phyloP scores from a whole-genome alignment of 2,113 vertebrate species.

The Leptobrachium ailaonicum region DNA sequence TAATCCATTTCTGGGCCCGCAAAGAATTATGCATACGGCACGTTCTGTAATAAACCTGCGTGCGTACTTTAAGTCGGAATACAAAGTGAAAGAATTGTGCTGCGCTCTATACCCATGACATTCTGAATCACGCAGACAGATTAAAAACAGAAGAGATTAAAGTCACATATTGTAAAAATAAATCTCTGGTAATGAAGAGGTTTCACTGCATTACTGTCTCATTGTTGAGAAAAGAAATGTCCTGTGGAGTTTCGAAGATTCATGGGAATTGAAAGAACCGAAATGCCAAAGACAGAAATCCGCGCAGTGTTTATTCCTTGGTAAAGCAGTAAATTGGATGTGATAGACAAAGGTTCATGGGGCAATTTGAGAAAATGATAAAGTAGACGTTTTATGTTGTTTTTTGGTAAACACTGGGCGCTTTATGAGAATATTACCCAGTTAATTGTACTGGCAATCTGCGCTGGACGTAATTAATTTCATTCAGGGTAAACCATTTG shows the following conservation, averaged over 20 bases:
- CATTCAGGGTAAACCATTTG: background rate
- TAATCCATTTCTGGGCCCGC: background rate
- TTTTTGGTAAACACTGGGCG: too few relatives aligned
- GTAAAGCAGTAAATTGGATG: constrained; percentile 27
- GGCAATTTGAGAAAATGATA: constrained; percentile 1
- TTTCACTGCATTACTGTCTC: constrained; percentile 38
- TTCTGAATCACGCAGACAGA: constrained; percentile 43
- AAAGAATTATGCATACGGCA: background rate
- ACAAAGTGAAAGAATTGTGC: constrained; percentile 19
- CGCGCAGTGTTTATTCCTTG: constrained; percentile 29
- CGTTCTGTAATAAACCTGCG: constrained; percentile 15
- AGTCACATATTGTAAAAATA: constrained; percentile 47
- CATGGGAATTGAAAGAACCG: constrained; percentile 37
- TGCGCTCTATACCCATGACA: constrained; percentile 26
- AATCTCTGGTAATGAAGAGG: constrained; percentile 45
- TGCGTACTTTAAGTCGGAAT: constrained; percentile 1
- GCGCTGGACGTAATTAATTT: background rate
- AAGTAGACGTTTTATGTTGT: background rate
- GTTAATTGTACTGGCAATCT: background rate
- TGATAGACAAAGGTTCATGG: constrained; percentile 19
- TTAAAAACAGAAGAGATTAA: constrained; percentile 44
- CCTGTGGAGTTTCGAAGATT: constrained; percentile 39
- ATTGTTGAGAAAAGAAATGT: constrained; percentile 46
- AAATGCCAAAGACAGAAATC: constrained; percentile 41
- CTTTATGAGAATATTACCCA: too few relatives aligned